These are phyloP conservation scores for Chlorops oryzae DNA, from an alignment of 1,140 invertebrate genomes.

Conservation along the genomic window DNA sequence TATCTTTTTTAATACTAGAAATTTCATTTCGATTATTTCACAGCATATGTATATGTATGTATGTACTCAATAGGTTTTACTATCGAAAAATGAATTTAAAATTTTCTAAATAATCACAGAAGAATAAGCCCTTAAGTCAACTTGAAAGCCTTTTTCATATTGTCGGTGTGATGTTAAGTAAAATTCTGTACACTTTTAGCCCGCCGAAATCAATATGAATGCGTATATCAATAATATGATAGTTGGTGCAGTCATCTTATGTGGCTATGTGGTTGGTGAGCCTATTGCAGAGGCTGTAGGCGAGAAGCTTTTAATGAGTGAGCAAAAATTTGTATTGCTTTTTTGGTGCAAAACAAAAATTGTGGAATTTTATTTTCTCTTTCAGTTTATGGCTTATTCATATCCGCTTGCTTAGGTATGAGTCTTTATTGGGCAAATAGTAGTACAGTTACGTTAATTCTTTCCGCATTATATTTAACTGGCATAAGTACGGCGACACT, in stretches of 20 bases:
- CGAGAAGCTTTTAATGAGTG: slow-evolving; percentile 48
- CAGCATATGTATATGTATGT: too few relatives aligned
- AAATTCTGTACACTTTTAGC: slow-evolving; percentile 22
- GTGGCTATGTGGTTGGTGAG: slow-evolving; percentile 50
- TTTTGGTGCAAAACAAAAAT: background rate
- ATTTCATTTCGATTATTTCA: too few relatives aligned
- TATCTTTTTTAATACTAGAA: too few relatives aligned
- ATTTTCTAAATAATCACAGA: too few relatives aligned
- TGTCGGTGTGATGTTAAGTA: too few relatives aligned
- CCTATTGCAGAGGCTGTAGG: slow-evolving; percentile 48
- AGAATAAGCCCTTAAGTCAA: too few relatives aligned
- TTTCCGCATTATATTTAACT: slow-evolving; percentile 35
- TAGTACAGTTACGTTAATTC: slow-evolving; percentile 36
- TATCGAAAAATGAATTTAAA: too few relatives aligned
- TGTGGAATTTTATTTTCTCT: background rate
- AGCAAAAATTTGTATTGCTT: slow-evolving; percentile 12
- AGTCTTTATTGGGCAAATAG: slow-evolving; percentile 49
- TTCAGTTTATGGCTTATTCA: slow-evolving; percentile 43
- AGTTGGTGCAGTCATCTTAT: slow-evolving; percentile 50
- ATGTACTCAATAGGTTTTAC: too few relatives aligned
- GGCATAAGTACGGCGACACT: slow-evolving; percentile 34
- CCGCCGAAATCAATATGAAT: slow-evolving; percentile 43
- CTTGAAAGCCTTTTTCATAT: too few relatives aligned
- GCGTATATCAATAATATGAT: slow-evolving; percentile 54
- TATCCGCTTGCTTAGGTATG: slow-evolving; percentile 40